A percentile compares a stretch with the other conserved stretches of the same genome.
Conservation (phyloP, 35 echinoderm and acorn worm genomes). For the Eucidaris tribuloides region DNA sequence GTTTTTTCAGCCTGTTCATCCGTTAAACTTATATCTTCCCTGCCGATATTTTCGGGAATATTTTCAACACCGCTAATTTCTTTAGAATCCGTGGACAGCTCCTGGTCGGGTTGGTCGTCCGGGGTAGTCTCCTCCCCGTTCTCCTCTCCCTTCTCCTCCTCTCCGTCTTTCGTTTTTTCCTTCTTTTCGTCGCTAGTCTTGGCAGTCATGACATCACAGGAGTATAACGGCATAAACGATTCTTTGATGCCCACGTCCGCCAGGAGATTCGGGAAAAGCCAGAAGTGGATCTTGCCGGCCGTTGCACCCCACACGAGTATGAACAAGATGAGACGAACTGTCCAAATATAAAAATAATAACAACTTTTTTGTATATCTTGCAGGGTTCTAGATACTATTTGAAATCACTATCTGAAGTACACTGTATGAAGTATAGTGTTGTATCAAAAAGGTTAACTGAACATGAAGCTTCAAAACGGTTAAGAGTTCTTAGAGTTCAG, state of each 20-base stretch:
- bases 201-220: constrained; percentile 2
- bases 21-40: too few species aligned
- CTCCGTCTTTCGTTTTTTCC: constrained; percentile 4
- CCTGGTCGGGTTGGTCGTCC: not conserved
- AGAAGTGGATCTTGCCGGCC: constrained; percentile 83
- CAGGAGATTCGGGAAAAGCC: constrained; percentile 97
- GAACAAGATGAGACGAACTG: constrained; percentile 85
- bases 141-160: not conserved
- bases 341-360: not conserved
- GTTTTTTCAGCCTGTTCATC: constrained; percentile 1
- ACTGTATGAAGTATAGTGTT: too few species aligned
- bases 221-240: constrained; percentile 78
- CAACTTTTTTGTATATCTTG: too few species aligned
- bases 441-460: too few species aligned
- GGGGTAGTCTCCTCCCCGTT: not conserved
- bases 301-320: constrained; percentile 66
- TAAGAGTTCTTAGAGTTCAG: too few species aligned
- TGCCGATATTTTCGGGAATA: constrained; percentile 1
- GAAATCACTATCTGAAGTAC: too few species aligned
- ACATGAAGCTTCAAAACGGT: too few species aligned
- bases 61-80: not conserved
- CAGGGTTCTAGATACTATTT: too few species aligned
- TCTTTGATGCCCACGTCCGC: constrained; percentile 93
- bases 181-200: constrained; percentile 4
- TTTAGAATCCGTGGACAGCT: constrained; percentile 9